A percentile compares a stretch with the other conserved stretches of the same genome.
Conservation (phyloP, 2,888 invertebrate genomes). For the Toxonevra muliebris region DNA sequence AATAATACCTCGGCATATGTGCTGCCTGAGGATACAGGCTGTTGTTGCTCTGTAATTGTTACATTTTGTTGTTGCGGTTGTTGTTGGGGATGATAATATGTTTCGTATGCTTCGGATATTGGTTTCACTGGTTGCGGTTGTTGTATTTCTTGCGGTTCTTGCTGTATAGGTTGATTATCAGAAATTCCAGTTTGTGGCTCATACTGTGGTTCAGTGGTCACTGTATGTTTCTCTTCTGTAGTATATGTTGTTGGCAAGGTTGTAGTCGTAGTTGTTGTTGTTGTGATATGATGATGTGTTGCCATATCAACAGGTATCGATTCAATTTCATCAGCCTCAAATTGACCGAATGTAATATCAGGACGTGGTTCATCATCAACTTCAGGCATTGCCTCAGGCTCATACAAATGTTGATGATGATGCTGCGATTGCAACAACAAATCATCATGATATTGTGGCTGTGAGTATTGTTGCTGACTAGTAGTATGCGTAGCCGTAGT, state of each 20-base stretch:
- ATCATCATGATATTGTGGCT: slow-evolving; percentile 26
- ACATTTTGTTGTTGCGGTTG: slow-evolving; percentile 34
- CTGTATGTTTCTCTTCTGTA: slow-evolving; percentile 1
- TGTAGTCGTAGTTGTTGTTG: slow-evolving; percentile 33
- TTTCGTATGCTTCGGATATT: slow-evolving; percentile 24
- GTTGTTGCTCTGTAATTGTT: slow-evolving; percentile 34
- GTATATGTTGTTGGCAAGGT: slow-evolving; percentile 40
- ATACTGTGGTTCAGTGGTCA: too few relatives aligned
- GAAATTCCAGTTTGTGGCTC: slow-evolving; percentile 17
- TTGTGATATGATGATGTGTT: not conserved
- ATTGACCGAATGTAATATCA: slow-evolving; percentile 61
- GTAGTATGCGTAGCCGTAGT: slow-evolving; percentile 41
- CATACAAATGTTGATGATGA: slow-evolving; percentile 40
- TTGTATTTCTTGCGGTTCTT: slow-evolving; percentile 16
- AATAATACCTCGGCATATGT: slow-evolving; percentile 63
- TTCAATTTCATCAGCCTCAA: slow-evolving; percentile 59
- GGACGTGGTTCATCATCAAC: slow-evolving; percentile 54
- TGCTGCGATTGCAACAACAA: slow-evolving; percentile 22
- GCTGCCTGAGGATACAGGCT: slow-evolving; percentile 45
- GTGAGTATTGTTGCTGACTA: slow-evolving; percentile 28
- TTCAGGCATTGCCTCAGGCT: slow-evolving; percentile 51
- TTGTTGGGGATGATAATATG: not conserved
- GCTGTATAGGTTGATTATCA: slow-evolving; percentile 16
- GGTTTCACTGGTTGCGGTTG: slow-evolving; percentile 31
- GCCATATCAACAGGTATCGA: slow-evolving; percentile 46